Evolutionary conservation across 1,140 invertebrate genomes (phyloP), one percentile per base, ranked within the genome.

Genomic region (Atta colombica): DNA sequence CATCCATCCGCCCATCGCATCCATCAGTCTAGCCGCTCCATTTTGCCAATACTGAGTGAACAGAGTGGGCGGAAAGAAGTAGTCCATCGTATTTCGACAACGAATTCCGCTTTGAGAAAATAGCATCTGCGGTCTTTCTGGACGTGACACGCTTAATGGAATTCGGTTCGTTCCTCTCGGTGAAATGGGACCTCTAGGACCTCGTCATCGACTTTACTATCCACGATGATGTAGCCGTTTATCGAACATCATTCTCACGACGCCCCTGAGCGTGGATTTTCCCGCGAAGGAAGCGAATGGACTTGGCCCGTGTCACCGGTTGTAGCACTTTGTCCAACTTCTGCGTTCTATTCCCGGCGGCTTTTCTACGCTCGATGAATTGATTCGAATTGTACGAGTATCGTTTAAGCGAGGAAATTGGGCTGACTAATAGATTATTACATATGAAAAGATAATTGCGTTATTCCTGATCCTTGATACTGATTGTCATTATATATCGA

Each of bases 111-210:
- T 53, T 58, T 65, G 68, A 72, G 88, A 77, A 90, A 90, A 89
- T 89, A 90, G 88, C 86, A 87, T 90, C 80, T 82, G 58, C 69
- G 65, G 63, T 75, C 53, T 71, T 84, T 74, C 63, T 90, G 88
- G 61, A 68, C 51, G 49, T 90, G 89, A 89, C 89, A 61, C 61
- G 39, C 28, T 63, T 90, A 90, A 90, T 90, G 60, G 88, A 90
- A 90, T 90, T 87, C 72, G 58, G 75, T 72, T 82, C 72, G 39
- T 78, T 78, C 31, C 25, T 49, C 25, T 49, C 28, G 49, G 39
- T 49, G 31, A 49, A 39, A 63, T 14, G 25, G 35, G 66, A 60
- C 82, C n/a, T 65, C 58, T 66, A 31, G 49, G 39, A 60, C 18
- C n/a, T 12, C 58, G 45, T 74, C 74, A 25, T 45, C 61, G 84